Evolutionary conservation across 2,888 invertebrate genomes (phyloP).

Genomic region (Imbricaverruca yamaguchii): DNA sequence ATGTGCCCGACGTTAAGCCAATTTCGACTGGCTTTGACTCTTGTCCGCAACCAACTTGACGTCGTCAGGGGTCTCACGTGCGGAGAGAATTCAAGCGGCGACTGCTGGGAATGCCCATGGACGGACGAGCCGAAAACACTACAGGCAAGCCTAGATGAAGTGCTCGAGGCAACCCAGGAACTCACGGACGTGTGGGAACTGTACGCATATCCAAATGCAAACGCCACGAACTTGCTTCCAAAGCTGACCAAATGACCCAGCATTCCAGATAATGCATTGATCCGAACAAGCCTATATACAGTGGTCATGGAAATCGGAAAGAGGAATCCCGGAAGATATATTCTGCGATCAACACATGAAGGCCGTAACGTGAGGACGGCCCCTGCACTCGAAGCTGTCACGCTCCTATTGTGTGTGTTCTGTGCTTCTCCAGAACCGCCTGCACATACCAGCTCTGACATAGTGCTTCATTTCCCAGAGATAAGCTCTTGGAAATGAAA

Average conservation of each 20-base stretch:
- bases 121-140: background rate
- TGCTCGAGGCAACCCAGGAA: background rate
- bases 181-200: background rate
- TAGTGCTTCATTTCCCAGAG: no score
- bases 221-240: background rate
- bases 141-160: background rate
- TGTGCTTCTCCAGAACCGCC: no score
- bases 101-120: slow-evolving; percentile 3
- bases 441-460: no score
- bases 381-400: no score
- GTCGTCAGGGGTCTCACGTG: background rate
- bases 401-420: no score
- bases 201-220: background rate
- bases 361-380: no score
- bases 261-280: no score
- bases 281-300: no score
- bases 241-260: background rate
- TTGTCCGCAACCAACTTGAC: background rate
- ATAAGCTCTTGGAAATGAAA: no score
- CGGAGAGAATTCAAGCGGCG: background rate
- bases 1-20: background rate
- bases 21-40: background rate
- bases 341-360: no score
- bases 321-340: no score
- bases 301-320: no score